Evolutionary conservation across 1,140 invertebrate species (phyloP).

Genomic region (Pararge aegeria): DNA sequence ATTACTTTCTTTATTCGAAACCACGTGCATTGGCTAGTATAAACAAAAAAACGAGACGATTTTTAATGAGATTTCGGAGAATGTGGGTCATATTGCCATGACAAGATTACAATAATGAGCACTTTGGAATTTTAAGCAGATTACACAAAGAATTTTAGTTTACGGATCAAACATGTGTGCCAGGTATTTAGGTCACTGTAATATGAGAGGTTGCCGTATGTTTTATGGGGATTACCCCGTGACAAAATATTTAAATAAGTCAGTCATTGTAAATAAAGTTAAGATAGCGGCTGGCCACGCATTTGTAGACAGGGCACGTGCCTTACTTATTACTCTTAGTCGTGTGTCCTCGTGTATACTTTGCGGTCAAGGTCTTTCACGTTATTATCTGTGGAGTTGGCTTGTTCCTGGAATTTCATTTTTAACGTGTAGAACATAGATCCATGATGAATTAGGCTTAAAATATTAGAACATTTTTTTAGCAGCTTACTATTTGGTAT

Average conservation of each 20-base stretch:
- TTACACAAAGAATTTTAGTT: conserved; percentile 35
- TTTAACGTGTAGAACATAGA: too few species aligned
- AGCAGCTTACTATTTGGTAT: too few species aligned
- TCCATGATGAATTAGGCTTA: too few species aligned
- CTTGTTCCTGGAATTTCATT: too few species aligned
- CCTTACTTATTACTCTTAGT: background rate
- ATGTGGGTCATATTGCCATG: conserved; percentile 16
- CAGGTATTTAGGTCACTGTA: conserved; percentile 44
- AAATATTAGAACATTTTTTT: too few species aligned
- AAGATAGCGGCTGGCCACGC: background rate
- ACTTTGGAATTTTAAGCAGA: conserved; percentile 26
- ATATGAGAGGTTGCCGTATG: conserved; percentile 28
- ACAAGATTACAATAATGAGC: conserved; percentile 3
- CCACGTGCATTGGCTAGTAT: background rate
- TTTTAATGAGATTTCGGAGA: background rate
- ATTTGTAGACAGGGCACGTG: background rate
- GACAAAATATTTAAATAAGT: conserved; percentile 38
- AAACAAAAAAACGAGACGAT: background rate
- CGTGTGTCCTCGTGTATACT: too few species aligned
- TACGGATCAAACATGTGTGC: conserved; percentile 46
- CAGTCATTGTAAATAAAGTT: conserved; percentile 14
- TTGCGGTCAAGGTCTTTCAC: too few species aligned
- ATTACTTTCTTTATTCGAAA: too few species aligned
- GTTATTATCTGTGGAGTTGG: too few species aligned
- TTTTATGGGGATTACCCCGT: conserved; percentile 35